Conservation (phyloP, 2,113 vertebrate species). For the Rhombomys opimus region DNA sequence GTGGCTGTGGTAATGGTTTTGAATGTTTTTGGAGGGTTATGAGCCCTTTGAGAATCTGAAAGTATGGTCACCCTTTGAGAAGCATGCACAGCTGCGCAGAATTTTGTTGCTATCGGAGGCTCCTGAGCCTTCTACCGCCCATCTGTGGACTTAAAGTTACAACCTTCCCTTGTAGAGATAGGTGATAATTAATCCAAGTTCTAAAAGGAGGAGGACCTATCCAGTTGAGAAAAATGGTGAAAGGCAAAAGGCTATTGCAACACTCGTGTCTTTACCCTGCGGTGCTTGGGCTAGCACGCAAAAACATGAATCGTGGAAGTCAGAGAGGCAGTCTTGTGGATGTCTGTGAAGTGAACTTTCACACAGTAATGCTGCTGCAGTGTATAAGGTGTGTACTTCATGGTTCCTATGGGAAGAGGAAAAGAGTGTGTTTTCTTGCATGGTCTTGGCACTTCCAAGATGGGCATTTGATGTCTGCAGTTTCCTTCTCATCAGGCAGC, state of each 20-base stretch:
- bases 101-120: neutral
- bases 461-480: neutral
- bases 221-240: conserved; percentile 42
- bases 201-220: conserved; percentile 3
- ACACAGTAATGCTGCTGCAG: neutral
- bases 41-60: neutral
- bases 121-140: conserved; percentile 1
- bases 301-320: neutral
- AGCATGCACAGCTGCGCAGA: neutral
- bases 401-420: neutral
- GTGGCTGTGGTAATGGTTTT: neutral
- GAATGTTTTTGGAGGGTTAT: neutral
- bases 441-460: neutral
- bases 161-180: neutral
- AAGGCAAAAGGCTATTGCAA: conserved; percentile 5
- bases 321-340: neutral
- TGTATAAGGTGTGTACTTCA: neutral
- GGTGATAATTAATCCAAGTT: neutral
- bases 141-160: neutral
- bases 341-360: conserved; percentile 29
- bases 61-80: neutral
- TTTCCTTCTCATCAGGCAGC: neutral
- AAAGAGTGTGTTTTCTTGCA: neutral
- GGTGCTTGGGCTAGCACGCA: neutral
- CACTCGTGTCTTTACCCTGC: neutral